These are phyloP conservation scores for Agapornis roseicollis DNA, from an alignment of 2,113 vertebrate species.

Conservation along the genomic window DNA sequence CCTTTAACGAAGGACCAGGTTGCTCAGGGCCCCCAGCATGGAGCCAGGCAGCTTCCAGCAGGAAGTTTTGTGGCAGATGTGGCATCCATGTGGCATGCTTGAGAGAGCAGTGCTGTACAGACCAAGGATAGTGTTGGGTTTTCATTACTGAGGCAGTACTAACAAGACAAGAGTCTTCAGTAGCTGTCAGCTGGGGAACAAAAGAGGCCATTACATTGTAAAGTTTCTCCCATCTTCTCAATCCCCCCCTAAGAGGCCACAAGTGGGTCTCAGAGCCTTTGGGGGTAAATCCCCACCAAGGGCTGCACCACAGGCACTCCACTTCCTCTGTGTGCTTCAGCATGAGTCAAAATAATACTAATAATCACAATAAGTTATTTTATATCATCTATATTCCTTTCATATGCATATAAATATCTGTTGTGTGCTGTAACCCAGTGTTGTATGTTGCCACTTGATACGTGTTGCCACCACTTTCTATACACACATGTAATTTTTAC, in stretches of 20 bases:
- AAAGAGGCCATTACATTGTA: fast-evolving
- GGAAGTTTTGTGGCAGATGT: background rate
- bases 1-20: background rate
- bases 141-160: background rate
- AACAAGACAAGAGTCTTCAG: background rate
- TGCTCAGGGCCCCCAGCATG: fast-evolving
- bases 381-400: background rate
- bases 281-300: background rate
- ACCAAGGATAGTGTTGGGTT: background rate
- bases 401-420: background rate
- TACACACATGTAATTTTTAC: background rate
- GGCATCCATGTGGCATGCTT: fast-evolving
- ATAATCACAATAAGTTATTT: background rate
- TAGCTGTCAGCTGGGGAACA: background rate
- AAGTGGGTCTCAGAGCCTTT: fast-evolving
- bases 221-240: background rate
- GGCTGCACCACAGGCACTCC: background rate
- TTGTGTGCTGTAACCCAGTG: background rate
- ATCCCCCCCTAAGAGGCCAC: background rate
- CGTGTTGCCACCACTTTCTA: background rate
- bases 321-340: background rate
- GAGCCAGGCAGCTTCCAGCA: background rate
- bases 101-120: background rate
- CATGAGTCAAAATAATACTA: background rate
- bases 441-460: too few species aligned